A percentile compares a stretch with the other conserved stretches of the same genome.
These are phyloP conservation scores for Drosophila novamexicana DNA, from an alignment of 1,140 invertebrate genomes.

Conservation along the genomic window DNA sequence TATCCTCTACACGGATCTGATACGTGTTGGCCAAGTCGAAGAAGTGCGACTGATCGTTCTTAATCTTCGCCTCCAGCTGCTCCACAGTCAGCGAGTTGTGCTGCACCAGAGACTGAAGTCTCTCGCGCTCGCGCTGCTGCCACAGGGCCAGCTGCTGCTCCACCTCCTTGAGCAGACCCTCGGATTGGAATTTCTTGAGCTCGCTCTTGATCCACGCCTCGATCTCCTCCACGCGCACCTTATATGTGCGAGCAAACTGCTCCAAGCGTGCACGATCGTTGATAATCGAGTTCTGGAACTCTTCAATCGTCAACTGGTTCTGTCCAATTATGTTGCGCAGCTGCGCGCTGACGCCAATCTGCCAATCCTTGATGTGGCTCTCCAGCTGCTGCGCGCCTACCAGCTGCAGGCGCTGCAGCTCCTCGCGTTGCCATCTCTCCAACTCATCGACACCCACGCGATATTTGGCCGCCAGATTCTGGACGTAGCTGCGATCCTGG, in stretches of 20 bases:
- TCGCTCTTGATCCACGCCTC: constrained; percentile 77
- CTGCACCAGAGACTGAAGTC: constrained; percentile 65
- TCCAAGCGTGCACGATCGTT: constrained; percentile 71
- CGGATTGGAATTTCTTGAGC: constrained; percentile 68
- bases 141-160: constrained; percentile 69
- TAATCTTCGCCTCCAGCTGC: constrained; percentile 74
- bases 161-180: constrained; percentile 75
- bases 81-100: constrained; percentile 73
- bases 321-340: constrained; percentile 64
- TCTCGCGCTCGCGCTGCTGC: constrained; percentile 76
- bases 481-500: constrained; percentile 68
- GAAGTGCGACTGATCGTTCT: constrained; percentile 74
- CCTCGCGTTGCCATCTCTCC: constrained; percentile 75
- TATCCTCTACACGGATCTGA: constrained; percentile 71
- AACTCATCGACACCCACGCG: constrained; percentile 78
- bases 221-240: constrained; percentile 75
- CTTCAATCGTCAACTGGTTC: constrained; percentile 76
- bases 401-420: constrained; percentile 67
- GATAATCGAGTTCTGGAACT: constrained; percentile 71
- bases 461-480: constrained; percentile 75
- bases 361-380: constrained; percentile 76
- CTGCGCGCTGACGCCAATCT: constrained; percentile 60
- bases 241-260: constrained; percentile 69
- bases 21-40: constrained; percentile 74
- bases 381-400: constrained; percentile 68